Evolutionary conservation across 1,140 invertebrate genomes (phyloP).

Genomic region (Pachypeltis micranthus): DNA sequence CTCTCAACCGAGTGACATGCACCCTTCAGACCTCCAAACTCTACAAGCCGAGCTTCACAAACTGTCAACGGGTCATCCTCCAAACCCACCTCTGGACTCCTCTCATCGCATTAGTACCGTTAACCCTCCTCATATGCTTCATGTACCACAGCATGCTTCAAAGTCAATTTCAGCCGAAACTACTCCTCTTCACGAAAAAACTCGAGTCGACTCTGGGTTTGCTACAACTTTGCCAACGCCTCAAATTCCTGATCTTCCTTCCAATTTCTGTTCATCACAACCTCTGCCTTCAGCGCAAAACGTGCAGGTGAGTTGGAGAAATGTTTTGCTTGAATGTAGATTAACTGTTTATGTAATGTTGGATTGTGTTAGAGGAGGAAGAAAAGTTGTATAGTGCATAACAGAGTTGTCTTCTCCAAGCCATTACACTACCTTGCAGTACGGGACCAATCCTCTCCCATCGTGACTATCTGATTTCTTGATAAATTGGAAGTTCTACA

Average conservation of each 20-base stretch:
- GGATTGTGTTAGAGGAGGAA: no score
- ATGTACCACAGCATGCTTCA: background rate
- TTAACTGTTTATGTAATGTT: background rate
- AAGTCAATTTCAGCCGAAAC: background rate
- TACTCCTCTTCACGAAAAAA: background rate
- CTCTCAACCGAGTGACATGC: slow-evolving; percentile 3
- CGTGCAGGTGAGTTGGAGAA: background rate
- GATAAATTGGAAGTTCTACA: no score
- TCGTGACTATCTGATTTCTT: no score
- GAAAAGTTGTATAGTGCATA: no score
- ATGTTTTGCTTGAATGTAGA: background rate
- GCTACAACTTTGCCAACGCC: background rate
- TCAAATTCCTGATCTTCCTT: background rate
- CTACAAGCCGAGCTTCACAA: slow-evolving; percentile 2
- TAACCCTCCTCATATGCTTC: slow-evolving; percentile 10
- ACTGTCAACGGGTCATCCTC: background rate
- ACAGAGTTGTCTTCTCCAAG: no score
- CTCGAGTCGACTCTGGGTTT: background rate
- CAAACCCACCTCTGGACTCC: background rate
- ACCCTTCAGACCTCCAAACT: background rate
- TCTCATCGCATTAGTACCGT: background rate
- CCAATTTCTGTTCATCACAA: background rate
- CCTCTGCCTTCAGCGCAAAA: background rate
- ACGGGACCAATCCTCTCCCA: no score
- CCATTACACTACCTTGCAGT: no score